Evolutionary conservation across 2,888 invertebrate species (phyloP).

Genomic region (Cheilosia grossa): DNA sequence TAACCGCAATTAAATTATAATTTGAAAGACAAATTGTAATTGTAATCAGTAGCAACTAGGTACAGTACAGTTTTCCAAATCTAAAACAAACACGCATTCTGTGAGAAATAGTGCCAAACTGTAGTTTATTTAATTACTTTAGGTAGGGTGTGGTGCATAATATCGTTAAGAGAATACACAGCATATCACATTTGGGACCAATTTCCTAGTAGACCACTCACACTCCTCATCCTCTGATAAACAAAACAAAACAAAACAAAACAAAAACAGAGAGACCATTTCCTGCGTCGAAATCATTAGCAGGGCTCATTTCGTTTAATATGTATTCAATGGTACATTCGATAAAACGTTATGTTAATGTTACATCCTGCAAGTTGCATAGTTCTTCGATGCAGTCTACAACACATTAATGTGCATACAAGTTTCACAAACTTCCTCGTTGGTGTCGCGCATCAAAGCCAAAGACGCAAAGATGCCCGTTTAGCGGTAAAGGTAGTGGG

Average conservation of each 20-base stretch:
- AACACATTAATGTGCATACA: not conserved
- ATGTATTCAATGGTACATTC: not conserved
- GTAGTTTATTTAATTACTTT: slow-evolving; percentile 50
- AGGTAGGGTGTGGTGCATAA: slow-evolving; percentile 34
- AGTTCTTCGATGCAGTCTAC: slow-evolving; percentile 20
- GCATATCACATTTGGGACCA: slow-evolving; percentile 29
- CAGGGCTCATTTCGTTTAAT: too few relatives aligned
- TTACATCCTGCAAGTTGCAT: slow-evolving; percentile 26
- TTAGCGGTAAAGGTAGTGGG: slow-evolving; percentile 1
- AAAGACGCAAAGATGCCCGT: not conserved
- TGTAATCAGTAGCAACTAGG: too few relatives aligned
- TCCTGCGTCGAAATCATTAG: too few relatives aligned
- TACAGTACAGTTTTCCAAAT: too few relatives aligned
- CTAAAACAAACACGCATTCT: too few relatives aligned
- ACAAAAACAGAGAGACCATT: too few relatives aligned
- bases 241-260: too few relatives aligned
- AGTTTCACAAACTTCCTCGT: slow-evolving; percentile 20
- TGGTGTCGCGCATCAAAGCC: slow-evolving; percentile 17
- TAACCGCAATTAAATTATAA: too few relatives aligned
- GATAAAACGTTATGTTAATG: slow-evolving; percentile 39
- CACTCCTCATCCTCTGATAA: not conserved
- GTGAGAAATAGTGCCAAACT: not conserved
- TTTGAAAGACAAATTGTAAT: too few relatives aligned
- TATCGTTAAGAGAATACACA: slow-evolving; percentile 10
- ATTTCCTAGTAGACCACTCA: not conserved